Conservation (phyloP, 2,113 vertebrate genomes). For the Bungarus multicinctus region DNA sequence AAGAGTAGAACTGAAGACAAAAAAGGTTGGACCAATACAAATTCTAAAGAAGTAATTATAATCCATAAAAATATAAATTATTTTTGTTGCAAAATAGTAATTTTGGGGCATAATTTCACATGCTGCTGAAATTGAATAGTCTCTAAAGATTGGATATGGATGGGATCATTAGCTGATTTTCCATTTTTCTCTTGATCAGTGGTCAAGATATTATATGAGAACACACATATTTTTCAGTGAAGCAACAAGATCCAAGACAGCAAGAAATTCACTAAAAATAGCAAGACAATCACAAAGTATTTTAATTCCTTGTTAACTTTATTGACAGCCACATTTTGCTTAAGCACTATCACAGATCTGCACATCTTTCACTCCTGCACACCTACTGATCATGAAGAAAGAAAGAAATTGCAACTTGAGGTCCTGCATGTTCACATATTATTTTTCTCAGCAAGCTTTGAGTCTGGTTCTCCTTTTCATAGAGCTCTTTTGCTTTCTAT, state of each 20-base stretch:
- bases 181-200: background rate
- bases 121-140: background rate
- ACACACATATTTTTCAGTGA: background rate
- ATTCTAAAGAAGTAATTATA: background rate
- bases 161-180: background rate
- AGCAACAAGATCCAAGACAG: background rate
- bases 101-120: background rate
- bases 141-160: background rate
- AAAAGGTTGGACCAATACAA: background rate
- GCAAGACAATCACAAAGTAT: background rate
- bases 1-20: background rate
- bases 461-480: background rate
- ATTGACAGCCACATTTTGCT: background rate
- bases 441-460: background rate
- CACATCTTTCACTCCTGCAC: background rate
- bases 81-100: background rate
- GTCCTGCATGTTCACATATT: background rate
- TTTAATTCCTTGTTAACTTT: background rate
- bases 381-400: background rate
- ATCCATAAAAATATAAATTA: background rate
- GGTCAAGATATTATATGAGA: background rate
- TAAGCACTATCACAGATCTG: background rate
- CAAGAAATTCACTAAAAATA: background rate
- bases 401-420: background rate
- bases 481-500: background rate